Conservation (phyloP, 2,888 invertebrate genomes). For the Cryptosula pallasiana region DNA sequence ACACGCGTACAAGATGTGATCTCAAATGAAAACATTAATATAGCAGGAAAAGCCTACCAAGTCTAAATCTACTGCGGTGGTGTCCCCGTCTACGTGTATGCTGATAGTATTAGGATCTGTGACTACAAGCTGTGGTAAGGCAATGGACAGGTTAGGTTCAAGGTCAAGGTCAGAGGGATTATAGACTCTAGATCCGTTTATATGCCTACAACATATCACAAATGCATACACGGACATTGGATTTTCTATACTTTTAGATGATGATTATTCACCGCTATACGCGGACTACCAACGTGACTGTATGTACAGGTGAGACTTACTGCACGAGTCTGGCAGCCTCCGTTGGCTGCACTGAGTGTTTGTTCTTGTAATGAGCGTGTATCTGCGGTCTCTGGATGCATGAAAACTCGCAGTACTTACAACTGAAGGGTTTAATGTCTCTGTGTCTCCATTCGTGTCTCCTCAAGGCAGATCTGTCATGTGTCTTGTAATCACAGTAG, state of each 20-base stretch:
- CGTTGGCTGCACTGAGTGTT: background rate
- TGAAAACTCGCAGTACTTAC: background rate
- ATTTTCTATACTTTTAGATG: no score
- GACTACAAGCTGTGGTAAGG: background rate
- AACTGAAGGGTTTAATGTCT: background rate
- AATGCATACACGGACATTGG: background rate
- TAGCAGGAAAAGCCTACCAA: background rate
- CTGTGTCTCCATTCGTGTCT: conserved; percentile 18
- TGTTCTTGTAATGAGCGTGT: conserved; percentile 11
- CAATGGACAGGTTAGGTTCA: background rate
- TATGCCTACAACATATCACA: conserved; percentile 4
- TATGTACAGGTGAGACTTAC: background rate
- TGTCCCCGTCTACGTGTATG: background rate
- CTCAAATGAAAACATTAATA: no score
- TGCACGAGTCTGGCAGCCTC: background rate
- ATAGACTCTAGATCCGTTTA: background rate
- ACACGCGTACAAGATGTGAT: no score
- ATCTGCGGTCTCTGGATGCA: conserved; percentile 19
- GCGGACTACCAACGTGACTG: no score
- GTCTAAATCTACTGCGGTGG: background rate
- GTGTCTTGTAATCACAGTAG: conserved; percentile 13
- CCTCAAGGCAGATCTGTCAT: background rate
- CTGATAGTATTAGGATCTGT: background rate
- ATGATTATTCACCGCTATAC: no score
- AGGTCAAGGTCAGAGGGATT: background rate